Evolutionary conservation across 2,797 vertebrate genomes (phyloP).

Genomic region (Odontamblyopus rebecca): DNA sequence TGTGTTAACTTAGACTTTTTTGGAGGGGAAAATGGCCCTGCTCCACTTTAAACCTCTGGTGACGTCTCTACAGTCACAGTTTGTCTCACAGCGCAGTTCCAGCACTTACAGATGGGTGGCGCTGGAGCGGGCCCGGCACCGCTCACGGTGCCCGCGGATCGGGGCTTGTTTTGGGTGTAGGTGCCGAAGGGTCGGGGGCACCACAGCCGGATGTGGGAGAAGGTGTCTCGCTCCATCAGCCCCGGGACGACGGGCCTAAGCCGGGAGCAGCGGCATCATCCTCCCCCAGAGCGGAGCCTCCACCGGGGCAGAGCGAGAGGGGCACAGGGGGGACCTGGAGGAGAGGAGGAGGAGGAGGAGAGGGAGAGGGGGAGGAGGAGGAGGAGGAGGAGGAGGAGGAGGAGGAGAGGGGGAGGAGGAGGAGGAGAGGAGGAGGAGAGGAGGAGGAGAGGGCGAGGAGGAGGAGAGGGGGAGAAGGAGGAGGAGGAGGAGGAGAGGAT

Average conservation of each 20-base stretch:
- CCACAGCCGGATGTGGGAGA: conserved; percentile 94
- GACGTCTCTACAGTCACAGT: too few species aligned
- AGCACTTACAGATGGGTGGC: conserved; percentile 63
- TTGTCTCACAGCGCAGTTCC: conserved; percentile 25
- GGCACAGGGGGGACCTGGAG: conserved; percentile 36
- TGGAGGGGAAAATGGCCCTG: too few species aligned
- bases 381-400: too few species aligned
- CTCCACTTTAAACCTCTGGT: too few species aligned
- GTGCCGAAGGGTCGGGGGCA: conserved; percentile 93
- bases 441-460: too few species aligned
- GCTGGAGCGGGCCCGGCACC: conserved; percentile 51
- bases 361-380: too few species aligned
- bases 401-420: too few species aligned
- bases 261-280: conserved; percentile 73
- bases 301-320: conserved; percentile 24
- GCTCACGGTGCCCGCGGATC: conserved; percentile 68
- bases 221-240: conserved; percentile 89
- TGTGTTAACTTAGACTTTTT: too few species aligned
- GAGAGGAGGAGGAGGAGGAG: too few species aligned
- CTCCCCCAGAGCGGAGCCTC: conserved; percentile 41
- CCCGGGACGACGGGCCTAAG: conserved; percentile 71
- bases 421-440: too few species aligned
- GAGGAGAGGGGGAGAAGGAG: too few species aligned
- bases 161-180: conserved; percentile 88
- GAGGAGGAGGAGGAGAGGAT: too few species aligned